Base-by-base conservation (phyloP, 2,888 invertebrate genomes). In the Ophioninae sp. region DNA sequence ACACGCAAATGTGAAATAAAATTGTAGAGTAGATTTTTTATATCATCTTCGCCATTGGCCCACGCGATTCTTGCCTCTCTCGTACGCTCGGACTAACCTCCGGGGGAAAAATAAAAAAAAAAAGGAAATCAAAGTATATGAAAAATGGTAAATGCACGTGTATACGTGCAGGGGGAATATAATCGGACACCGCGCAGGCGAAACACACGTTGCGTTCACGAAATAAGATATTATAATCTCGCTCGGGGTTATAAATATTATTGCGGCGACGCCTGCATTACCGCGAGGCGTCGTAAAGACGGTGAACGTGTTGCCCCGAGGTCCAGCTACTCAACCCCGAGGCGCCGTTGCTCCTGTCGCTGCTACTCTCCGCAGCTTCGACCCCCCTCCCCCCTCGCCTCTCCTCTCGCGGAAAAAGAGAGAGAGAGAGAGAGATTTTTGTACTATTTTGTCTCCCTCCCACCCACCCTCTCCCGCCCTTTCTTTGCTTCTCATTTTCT, bases 141-240 rank as follows among this genome's bases (percentile, higher is more conserved):
- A n/a, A 75, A 71, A 72, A 67, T 56, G 67, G 65, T 41, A 67
- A 67, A 79, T 59, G 51, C 44, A 23, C 13, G 10, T 74, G 56
- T 73, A 61, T 61, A 67, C 58, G 30, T 65, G 69, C 63, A 20
- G n/a, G 30, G 64, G 10, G 23, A n/a, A 68, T 56, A 90, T 85
- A 90, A 89, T 89, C 90, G 89, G 90, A 90, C 89, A 88, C 87
- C 83, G 85, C 83, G 85, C 30, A 69, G 44, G 39, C 71, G 39
- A 61, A 78, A 75, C 67, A 79, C 82, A 78, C 83, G 87, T 86
- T 86, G 82, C 71, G 74, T 82, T 86, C 88, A 87, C 89, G 89
- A 87, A 90, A 90, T 89, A 90, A 91, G 90, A 91, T 90, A 91
- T 90, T 90, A 90, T 91, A 91, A 91, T 91, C 91, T 90, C 88